A percentile compares a stretch with the other conserved stretches of the same genome.
Conservation (phyloP, 2,113 vertebrate species). For the Helogale parvula region DNA sequence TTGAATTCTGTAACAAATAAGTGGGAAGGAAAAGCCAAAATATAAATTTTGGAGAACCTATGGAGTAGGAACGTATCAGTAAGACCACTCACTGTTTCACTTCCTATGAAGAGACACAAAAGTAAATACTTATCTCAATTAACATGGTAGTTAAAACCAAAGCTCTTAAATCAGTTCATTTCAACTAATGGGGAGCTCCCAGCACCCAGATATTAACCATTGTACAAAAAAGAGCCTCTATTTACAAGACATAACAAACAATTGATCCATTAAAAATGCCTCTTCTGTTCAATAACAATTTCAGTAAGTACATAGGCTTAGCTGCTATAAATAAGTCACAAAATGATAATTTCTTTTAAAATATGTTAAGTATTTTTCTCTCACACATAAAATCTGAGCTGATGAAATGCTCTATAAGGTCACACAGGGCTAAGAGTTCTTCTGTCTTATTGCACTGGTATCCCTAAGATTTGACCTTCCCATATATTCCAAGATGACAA, state of each 20-base stretch:
- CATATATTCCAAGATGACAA: neutral
- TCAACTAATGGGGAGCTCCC: neutral
- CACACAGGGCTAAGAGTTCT: rapidly evolving
- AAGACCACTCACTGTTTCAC: neutral
- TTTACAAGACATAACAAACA: neutral
- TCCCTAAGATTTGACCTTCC: neutral
- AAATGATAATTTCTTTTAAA: neutral
- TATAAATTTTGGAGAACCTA: neutral
- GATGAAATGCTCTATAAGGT: neutral
- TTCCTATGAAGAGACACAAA: neutral
- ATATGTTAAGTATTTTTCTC: neutral
- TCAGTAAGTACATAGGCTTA: neutral
- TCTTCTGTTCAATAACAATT: neutral
- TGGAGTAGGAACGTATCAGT: neutral
- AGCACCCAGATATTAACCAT: neutral
- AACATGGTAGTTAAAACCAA: neutral
- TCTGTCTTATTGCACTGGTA: neutral
- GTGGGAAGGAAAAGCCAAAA: neutral
- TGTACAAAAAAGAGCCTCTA: neutral
- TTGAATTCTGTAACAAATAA: constrained; percentile 7
- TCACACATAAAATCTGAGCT: neutral
- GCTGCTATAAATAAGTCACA: neutral
- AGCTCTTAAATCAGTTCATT: neutral
- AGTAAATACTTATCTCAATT: neutral
- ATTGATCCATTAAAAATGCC: neutral